Evolutionary conservation across 2,113 vertebrate genomes (phyloP), one percentile per base, ranked within the genome.

Genomic region (Mustela lutreola): DNA sequence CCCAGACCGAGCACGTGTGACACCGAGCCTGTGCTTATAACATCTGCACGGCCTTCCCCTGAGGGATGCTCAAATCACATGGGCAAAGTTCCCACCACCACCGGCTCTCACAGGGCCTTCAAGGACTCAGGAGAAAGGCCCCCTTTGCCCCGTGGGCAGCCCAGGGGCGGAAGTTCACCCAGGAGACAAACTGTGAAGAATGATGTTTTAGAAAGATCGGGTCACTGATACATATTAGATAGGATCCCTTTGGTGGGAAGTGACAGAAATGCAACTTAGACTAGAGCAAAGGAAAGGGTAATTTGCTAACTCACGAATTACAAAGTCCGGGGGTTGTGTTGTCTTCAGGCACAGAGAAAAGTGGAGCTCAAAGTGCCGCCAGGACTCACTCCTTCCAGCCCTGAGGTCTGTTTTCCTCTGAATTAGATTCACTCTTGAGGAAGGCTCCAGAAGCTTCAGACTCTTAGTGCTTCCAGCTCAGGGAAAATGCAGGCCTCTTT

Each of bases 401-500:
- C 62, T 75, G 12, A 75, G 48, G 18, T 94, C 87, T 82, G 14
- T 96, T 95, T 86, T 60, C 53, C 48, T 91, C 58, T 70, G 48
- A 94, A 56, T 12, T 82, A 62, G 73, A 90, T 71, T 97, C 58
- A 53, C 12, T 94, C 63, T 93, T 71, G 76, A 91, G 76, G 81
- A 95, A 87, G 50, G 22, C 16, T 82, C 93, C 82, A 75, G 94
- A 88, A 93, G 73, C 56, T 80, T 86, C 80, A 39, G 48, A 60
- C 18, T 95, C 60, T 95, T 45, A 2, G 31, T 50, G 19, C n/a
- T 86, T 96, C 70, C 42, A 70, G 62, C 58, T 91, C 53, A 67
- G 39, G 95, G 48, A 53, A 96, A 94, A 93, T 65, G 8, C 18
- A 71, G 60, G 80, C 91, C 45, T 94, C 71, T 93, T 95, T 96